These are phyloP conservation scores for Amblyraja radiata DNA, from an alignment of 2,797 vertebrate species.

Conservation along the genomic window DNA sequence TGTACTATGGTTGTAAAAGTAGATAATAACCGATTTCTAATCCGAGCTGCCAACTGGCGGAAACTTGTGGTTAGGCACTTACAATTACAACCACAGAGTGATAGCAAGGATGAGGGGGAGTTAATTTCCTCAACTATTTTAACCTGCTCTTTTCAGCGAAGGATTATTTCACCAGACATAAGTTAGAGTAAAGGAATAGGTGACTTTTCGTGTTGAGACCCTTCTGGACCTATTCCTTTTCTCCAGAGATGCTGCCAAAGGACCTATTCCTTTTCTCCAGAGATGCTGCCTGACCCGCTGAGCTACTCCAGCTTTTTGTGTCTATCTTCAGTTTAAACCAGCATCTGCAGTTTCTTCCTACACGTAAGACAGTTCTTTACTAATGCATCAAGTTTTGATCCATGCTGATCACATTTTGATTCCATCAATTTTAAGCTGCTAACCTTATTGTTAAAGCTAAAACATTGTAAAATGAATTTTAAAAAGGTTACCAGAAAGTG, in stretches of 20 bases:
- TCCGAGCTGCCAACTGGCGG: neutral
- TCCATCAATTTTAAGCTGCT: neutral
- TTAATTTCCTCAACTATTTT: neutral
- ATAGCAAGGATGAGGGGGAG: too few relatives aligned
- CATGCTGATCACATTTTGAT: too few relatives aligned
- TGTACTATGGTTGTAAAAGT: neutral
- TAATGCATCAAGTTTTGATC: neutral
- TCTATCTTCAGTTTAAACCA: too few relatives aligned
- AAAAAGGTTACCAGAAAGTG: neutral
- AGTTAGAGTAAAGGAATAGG: too few relatives aligned
- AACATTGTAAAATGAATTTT: neutral
- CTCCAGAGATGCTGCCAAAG: too few relatives aligned
- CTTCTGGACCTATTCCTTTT: too few relatives aligned
- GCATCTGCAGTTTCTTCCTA: too few relatives aligned
- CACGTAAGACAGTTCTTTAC: neutral
- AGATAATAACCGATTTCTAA: neutral
- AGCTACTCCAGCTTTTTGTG: too few relatives aligned
- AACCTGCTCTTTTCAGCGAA: neutral
- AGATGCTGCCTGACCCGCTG: too few relatives aligned
- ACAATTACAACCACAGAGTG: neutral
- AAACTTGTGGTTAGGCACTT: neutral
- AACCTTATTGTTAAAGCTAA: neutral
- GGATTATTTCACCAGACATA: too few relatives aligned
- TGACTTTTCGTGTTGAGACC: too few relatives aligned
- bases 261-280: too few relatives aligned